These are phyloP conservation scores for Phainopepla nitens DNA, from an alignment of 2,113 vertebrate species.

Conservation along the genomic window DNA sequence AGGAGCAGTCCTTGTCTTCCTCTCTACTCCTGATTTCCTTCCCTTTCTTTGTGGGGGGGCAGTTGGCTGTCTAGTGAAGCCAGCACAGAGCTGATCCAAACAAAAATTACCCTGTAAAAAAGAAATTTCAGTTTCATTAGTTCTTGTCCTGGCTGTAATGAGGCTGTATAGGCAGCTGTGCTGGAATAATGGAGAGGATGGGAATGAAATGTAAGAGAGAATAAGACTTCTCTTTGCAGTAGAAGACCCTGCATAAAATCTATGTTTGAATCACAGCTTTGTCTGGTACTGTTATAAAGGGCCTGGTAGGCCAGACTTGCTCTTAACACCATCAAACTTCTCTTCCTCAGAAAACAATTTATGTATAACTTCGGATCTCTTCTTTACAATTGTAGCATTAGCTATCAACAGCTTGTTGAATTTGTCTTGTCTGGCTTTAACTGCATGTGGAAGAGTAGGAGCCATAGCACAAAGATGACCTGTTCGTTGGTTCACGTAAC, in stretches of 20 bases:
- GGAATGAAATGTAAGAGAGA: neutral
- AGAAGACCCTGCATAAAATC: neutral
- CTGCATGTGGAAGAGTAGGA: neutral
- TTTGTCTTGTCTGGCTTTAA: neutral
- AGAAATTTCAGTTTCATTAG: neutral
- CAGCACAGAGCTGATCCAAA: neutral
- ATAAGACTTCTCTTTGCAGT: neutral
- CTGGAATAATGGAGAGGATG: neutral
- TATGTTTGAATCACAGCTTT: neutral
- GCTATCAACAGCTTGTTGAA: neutral
- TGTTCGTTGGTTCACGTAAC: neutral
- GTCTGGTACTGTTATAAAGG: neutral
- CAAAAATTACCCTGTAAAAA: neutral
- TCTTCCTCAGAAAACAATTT: neutral
- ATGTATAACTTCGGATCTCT: neutral
- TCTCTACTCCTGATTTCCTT: neutral
- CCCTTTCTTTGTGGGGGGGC: neutral
- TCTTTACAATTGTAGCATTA: neutral
- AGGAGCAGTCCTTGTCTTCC: neutral
- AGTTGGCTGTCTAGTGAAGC: neutral
- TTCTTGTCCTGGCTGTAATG: neutral
- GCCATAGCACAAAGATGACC: neutral
- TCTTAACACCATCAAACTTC: neutral
- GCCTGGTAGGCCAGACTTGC: neutral
- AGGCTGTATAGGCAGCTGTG: neutral